phyloP scores from a whole-genome alignment of 2,888 invertebrate species.

The Lypha dubia region DNA sequence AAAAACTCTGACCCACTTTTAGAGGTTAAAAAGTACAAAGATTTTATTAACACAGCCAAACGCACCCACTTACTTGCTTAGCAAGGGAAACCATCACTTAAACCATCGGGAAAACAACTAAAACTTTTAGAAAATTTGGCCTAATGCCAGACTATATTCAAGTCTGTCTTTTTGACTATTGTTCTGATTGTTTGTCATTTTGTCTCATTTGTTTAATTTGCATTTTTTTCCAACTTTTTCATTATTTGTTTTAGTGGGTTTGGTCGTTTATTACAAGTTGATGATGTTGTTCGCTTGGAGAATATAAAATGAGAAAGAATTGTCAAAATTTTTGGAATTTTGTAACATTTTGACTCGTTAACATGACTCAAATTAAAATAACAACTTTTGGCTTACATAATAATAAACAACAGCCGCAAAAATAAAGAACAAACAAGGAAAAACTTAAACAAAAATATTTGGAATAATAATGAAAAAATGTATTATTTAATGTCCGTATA shows the following conservation, averaged over 20 bases:
- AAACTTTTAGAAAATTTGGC: conserved; percentile 59
- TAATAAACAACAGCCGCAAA: conserved; percentile 54
- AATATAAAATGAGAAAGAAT: conserved; percentile 70
- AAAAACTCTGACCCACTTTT: conserved; percentile 43
- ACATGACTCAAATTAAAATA: conserved; percentile 75
- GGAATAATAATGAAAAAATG: not conserved
- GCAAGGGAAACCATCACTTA: not conserved
- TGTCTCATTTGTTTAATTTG: not conserved
- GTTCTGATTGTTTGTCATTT: conserved; percentile 6
- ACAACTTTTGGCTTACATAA: conserved; percentile 51
- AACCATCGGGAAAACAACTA: not conserved
- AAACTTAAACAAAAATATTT: not conserved
- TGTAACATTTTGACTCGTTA: conserved; percentile 78
- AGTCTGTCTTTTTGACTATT: conserved; percentile 20
- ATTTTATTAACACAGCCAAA: conserved; percentile 20
- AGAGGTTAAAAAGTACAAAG: conserved; percentile 29
- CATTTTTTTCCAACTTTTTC: not conserved
- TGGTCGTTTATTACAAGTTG: not conserved
- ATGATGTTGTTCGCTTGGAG: not conserved
- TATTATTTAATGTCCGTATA: not conserved
- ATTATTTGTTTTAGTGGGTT: conserved; percentile 5
- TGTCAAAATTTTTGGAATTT: conserved; percentile 78
- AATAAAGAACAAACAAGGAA: not conserved
- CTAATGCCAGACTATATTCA: conserved; percentile 18
- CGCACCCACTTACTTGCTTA: not conserved